Conservation (phyloP, 2,888 invertebrate genomes). For the Hypercompe scribonia region DNA sequence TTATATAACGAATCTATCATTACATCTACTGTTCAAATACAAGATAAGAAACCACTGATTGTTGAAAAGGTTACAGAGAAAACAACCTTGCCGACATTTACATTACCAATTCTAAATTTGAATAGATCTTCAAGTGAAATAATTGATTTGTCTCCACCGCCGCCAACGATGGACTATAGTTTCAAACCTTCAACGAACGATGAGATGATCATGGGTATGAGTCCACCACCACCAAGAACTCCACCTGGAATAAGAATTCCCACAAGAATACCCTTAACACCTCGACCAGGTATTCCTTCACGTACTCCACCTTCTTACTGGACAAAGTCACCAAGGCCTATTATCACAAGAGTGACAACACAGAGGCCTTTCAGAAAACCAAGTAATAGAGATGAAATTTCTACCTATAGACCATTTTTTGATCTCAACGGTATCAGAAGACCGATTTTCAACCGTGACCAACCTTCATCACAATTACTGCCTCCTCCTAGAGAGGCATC, state of each 20-base stretch:
- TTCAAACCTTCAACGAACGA: conserved; percentile 79
- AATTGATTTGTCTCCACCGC: conserved; percentile 83
- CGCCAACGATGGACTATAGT: conserved; percentile 76
- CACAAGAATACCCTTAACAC: conserved; percentile 65
- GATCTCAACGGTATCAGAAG: conserved; percentile 75
- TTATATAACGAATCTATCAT: conserved; percentile 75
- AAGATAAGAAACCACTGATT: conserved; percentile 80
- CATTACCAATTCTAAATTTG: conserved; percentile 64
- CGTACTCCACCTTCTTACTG: conserved; percentile 74
- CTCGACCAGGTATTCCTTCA: conserved; percentile 67
- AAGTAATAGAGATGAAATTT: conserved; percentile 72
- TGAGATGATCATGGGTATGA: conserved; percentile 86
- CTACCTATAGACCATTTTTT: conserved; percentile 79
- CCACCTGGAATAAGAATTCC: conserved; percentile 66
- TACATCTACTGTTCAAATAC: conserved; percentile 79
- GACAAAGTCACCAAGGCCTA: conserved; percentile 72
- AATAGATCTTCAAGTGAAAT: conserved; percentile 77
- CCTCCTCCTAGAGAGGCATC: conserved; percentile 74
- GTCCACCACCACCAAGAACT: conserved; percentile 81
- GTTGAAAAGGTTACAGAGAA: conserved; percentile 71
- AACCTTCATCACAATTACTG: conserved; percentile 75
- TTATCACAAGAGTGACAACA: conserved; percentile 66
- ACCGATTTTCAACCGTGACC: conserved; percentile 71
- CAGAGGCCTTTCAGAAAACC: conserved; percentile 73
- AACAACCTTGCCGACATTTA: conserved; percentile 70